Conservation (phyloP, 2,888 invertebrate genomes). For the Drosophila cognata region DNA sequence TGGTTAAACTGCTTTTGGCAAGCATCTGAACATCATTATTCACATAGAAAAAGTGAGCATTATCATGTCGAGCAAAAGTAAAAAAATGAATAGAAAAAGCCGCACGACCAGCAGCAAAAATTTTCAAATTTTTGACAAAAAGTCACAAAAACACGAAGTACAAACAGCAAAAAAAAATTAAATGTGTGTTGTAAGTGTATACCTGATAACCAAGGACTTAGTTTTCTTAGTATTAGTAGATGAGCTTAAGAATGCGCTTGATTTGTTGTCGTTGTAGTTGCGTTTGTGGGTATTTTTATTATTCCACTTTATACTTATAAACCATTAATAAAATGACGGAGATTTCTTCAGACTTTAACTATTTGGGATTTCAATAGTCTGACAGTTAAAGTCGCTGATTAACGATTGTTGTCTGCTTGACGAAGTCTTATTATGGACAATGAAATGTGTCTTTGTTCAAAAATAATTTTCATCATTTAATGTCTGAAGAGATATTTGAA, state of each 20-base stretch:
- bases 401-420: constrained; percentile 17
- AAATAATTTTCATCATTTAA: not conserved
- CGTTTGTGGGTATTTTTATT: not conserved
- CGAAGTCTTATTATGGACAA: not conserved
- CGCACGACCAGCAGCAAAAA: not conserved
- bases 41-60: constrained; percentile 65
- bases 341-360: not conserved
- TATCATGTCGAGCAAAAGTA: constrained; percentile 50
- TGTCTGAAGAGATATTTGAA: not conserved
- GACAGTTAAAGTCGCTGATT: constrained; percentile 35
- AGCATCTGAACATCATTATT: constrained; percentile 72
- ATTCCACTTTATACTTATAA: constrained; percentile 5
- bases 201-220: constrained; percentile 3
- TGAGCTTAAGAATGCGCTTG: constrained; percentile 1
- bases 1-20: constrained; percentile 42
- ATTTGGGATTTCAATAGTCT: constrained; percentile 6
- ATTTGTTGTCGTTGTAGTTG: constrained; percentile 5
- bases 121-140: constrained; percentile 7
- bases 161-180: not conserved
- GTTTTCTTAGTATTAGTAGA: not conserved
- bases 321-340: not conserved
- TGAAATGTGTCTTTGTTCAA: not conserved
- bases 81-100: constrained; percentile 17
- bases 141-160: constrained; percentile 1
- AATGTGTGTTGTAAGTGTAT: not conserved